phyloP scores from a whole-genome alignment of 2,113 vertebrate species.

The Malurus elegans region DNA sequence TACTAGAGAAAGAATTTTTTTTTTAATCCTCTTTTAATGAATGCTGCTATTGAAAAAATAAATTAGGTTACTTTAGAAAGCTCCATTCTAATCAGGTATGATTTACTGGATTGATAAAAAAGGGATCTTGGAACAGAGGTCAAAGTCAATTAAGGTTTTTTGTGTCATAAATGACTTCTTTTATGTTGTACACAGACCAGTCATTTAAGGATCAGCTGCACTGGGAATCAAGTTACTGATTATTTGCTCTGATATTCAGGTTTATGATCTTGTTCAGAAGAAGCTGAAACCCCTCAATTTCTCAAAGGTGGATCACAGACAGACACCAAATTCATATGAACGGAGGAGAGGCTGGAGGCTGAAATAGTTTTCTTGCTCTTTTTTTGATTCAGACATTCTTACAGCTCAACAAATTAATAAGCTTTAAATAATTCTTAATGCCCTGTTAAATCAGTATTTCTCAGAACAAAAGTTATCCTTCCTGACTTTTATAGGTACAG shows the following conservation, averaged over 20 bases:
- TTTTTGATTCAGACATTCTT: neutral
- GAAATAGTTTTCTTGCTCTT: neutral
- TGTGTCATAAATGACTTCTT: constrained; percentile 49
- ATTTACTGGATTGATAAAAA: neutral
- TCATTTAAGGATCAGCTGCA: constrained; percentile 23
- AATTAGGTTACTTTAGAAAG: neutral
- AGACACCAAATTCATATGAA: neutral
- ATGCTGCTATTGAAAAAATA: neutral
- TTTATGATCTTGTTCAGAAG: neutral
- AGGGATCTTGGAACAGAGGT: neutral
- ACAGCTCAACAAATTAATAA: neutral
- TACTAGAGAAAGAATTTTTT: neutral
- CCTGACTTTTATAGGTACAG: neutral
- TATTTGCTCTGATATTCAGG: constrained; percentile 37
- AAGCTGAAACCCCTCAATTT: neutral
- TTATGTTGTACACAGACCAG: constrained; percentile 21
- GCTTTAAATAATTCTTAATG: neutral
- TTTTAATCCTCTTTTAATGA: neutral
- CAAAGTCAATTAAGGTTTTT: constrained; percentile 10
- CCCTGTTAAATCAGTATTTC: neutral
- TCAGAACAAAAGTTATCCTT: neutral
- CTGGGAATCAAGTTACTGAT: constrained; percentile 3
- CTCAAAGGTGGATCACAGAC: neutral
- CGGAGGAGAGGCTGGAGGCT: neutral
- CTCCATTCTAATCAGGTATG: neutral